Evolutionary conservation across 2,113 vertebrate species (phyloP).

Genomic region (Passer domesticus): DNA sequence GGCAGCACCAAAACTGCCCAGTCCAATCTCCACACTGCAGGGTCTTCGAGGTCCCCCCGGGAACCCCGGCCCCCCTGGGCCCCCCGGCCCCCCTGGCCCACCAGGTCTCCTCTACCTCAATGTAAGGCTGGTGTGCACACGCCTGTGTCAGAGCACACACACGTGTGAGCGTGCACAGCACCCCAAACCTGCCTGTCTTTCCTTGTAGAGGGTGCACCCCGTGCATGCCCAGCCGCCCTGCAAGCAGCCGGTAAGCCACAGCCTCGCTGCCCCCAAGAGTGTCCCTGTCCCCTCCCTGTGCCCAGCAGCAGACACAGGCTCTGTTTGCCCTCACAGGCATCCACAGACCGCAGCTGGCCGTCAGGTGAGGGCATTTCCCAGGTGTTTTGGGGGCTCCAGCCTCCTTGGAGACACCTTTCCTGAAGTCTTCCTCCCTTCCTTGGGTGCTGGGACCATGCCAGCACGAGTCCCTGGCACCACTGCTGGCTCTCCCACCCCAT

Average conservation of each 20-base stretch:
- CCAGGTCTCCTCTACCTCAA: conserved; percentile 72
- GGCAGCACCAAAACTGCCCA: neutral
- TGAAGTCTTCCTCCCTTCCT: neutral
- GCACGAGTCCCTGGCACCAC: neutral
- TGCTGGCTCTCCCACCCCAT: neutral
- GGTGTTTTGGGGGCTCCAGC: neutral
- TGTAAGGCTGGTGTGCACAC: conserved; percentile 1
- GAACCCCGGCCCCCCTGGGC: conserved; percentile 4
- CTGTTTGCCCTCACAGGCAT: neutral
- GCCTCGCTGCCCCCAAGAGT: neutral
- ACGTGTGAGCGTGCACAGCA: accelerated
- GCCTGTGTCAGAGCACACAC: neutral
- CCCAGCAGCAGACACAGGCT: neutral
- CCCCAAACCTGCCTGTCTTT: neutral
- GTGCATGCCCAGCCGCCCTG: neutral
- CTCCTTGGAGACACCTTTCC: neutral
- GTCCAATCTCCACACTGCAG: neutral
- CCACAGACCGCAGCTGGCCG: accelerated
- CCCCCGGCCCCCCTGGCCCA: conserved; percentile 56
- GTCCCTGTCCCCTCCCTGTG: neutral
- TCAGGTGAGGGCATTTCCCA: neutral
- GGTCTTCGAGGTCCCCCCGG: conserved; percentile 48
- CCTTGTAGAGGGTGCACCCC: conserved; percentile 56
- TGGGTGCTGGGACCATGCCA: accelerated
- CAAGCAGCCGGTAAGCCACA: conserved; percentile 55